Base-by-base conservation (phyloP, 2,113 vertebrate species). In the Mobula hypostoma region DNA sequence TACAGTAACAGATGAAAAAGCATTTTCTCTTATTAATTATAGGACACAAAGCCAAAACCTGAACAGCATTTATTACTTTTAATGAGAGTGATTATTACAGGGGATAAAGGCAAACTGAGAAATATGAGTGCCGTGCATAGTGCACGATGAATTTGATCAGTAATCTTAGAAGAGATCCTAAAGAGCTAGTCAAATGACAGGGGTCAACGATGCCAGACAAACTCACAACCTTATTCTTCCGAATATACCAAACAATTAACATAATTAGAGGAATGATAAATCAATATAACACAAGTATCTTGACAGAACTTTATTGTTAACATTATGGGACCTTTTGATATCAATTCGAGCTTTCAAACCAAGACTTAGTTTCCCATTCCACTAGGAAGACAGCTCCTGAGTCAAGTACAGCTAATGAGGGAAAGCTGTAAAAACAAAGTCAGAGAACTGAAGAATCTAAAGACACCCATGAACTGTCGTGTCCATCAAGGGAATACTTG, bases 61-160 rank as follows among this genome's bases (percentile, higher is more conserved):
- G 6, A 83, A 83, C 80, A 83, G 40, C 80, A 83, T 56, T 83
- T 83, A 83, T 40, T 83, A 24, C 80, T 83, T 82, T 82, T 24
- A 83, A 19, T 56, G 48, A 40, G 32, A 7, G 40, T 83, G 17
- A 83, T 83, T 40, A 29, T 83, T 56, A 83, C 40, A 48, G 56
- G 80, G 17, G 40, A 56, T 83, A 56, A 7, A 24, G 40, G 29
- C 27, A 56, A 83, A 56, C 24, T 83, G 78, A 19, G 36, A 80
- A 80, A 40, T 72, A 36, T 5, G 15, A 9, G 79, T 48, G 40
- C 80, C 21, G 2, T 27, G 7, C 40, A 56, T 7, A 56, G 27
- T 48, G 19, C 24, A 83, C 2, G 78, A 21, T 83, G 19, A 83
- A 58, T 56, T 83, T 58, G 56, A 56, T 83, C 80, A 83, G 21